Base-by-base conservation (phyloP, 2,113 vertebrate genomes). In the Bufo bufo region DNA sequence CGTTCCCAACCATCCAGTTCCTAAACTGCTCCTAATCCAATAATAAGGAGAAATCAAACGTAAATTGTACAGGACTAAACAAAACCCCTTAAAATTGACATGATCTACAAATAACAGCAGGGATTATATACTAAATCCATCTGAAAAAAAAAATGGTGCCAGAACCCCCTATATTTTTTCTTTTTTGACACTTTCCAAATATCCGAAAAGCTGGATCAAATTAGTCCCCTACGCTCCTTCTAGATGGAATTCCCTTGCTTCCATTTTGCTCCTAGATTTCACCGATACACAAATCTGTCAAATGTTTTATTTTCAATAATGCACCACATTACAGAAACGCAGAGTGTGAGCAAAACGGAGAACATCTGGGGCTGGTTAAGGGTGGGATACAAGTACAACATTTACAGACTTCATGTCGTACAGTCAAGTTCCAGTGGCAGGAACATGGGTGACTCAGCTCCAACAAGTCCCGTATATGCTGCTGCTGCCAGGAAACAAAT, bases 321-420 rank as follows among this genome's bases (percentile, higher is more conserved):
- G 65, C 65, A 33, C 45, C 49, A 56, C n/a, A 17, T 71, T 71
- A 56, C 63, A 50, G 17, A 49, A 20, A 82, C 52, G 52, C 47
- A 59, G 83, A 74, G 20, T 72, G 66, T 43, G 83, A 19, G 66
- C 50, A 61, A 61, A 77, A 85, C 43, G 11, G 19, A 8, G 33
- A 74, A 20, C 84, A 85, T 85, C 84, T 85, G 84, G 49, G 84
- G 69, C 71, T 85, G 17, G 69, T 85, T 86, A 87, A 52, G 56
- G 47, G 59, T 7, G 85, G 75, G 61, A 69, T 79, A 45, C 54
- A 65, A 66, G 54, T 50, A 63, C 1, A 63, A 61, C 19, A 63
- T 86, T 65, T 78, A 78, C 85, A 79, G 20, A 14, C 66, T 59
- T 75, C 16, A 43, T 58, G 77, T 43, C 45, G 52, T 85, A 12